phyloP scores from a whole-genome alignment of 1,140 invertebrate genomes.

The Dufourea novaeangliae region DNA sequence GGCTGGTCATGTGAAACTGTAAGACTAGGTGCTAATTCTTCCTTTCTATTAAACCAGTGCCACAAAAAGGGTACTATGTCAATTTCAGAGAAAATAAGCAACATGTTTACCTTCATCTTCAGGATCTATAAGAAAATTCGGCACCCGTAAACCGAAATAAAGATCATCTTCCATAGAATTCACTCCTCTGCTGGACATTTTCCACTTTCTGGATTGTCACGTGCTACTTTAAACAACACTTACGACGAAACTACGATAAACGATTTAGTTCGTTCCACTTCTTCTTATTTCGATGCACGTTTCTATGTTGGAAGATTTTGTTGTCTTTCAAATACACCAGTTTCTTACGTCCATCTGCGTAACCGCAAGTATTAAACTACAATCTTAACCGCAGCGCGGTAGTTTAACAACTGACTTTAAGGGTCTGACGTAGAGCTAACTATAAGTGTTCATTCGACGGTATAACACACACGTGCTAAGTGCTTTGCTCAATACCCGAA shows the following conservation, averaged over 20 bases:
- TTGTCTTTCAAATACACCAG: background rate
- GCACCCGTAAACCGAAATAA: slow-evolving; percentile 65
- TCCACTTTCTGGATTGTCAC: background rate
- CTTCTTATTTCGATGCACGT: background rate
- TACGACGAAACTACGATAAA: background rate
- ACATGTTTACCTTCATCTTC: slow-evolving; percentile 69
- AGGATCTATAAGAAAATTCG: slow-evolving; percentile 73
- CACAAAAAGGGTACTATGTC: no score
- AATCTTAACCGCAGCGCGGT: background rate
- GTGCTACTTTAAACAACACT: slow-evolving; percentile 2
- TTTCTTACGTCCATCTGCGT: background rate
- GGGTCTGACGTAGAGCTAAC: background rate
- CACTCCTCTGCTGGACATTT: slow-evolving; percentile 79
- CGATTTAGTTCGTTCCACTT: background rate
- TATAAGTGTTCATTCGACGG: background rate
- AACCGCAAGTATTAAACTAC: background rate
- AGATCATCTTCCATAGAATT: slow-evolving; percentile 63
- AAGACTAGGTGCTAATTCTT: no score
- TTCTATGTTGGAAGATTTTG: background rate
- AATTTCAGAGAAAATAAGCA: no score
- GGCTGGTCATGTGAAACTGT: no score
- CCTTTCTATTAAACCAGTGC: background rate
- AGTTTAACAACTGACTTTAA: slow-evolving; percentile 15
- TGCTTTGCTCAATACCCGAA: background rate
- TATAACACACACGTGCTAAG: slow-evolving; percentile 20